These are phyloP conservation scores for Athalia circularis DNA, from an alignment of 2,888 invertebrate genomes.

Conservation along the genomic window DNA sequence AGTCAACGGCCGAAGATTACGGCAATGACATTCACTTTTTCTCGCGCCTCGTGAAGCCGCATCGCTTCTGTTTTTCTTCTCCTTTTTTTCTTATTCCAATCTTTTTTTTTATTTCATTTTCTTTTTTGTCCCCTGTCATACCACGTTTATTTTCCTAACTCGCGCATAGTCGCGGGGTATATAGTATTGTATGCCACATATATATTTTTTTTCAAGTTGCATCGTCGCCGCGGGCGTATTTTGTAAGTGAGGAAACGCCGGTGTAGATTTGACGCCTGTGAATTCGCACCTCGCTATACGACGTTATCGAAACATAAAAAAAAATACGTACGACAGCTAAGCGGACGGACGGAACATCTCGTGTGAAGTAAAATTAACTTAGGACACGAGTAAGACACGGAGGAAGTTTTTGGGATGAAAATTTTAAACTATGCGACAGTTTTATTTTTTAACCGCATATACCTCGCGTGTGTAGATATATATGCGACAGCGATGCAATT, in stretches of 20 bases:
- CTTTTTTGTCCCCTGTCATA: slow-evolving; percentile 41
- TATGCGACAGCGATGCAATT: neutral
- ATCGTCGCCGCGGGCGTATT: neutral
- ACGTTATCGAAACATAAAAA: neutral
- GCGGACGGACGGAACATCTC: slow-evolving; percentile 7
- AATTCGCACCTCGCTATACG: slow-evolving; percentile 10
- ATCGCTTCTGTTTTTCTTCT: slow-evolving; percentile 31
- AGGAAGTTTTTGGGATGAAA: neutral
- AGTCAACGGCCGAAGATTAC: slow-evolving; percentile 74
- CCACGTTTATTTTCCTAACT: slow-evolving; percentile 45
- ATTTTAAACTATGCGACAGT: slow-evolving; percentile 5
- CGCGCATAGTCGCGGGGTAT: slow-evolving; percentile 50
- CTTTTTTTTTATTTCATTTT: slow-evolving; percentile 42
- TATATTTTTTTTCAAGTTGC: neutral
- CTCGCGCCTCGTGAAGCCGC: slow-evolving; percentile 62
- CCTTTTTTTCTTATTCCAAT: slow-evolving; percentile 48
- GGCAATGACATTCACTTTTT: slow-evolving; percentile 75
- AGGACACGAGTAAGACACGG: neutral
- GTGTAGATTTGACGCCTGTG: neutral
- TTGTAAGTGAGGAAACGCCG: neutral
- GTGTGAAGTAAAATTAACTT: slow-evolving; percentile 12
- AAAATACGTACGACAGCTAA: neutral
- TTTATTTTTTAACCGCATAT: neutral
- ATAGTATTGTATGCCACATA: neutral
- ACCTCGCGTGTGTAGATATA: neutral